phyloP scores from a whole-genome alignment of 2,797 vertebrate genomes.

The Chelon labrosus region DNA sequence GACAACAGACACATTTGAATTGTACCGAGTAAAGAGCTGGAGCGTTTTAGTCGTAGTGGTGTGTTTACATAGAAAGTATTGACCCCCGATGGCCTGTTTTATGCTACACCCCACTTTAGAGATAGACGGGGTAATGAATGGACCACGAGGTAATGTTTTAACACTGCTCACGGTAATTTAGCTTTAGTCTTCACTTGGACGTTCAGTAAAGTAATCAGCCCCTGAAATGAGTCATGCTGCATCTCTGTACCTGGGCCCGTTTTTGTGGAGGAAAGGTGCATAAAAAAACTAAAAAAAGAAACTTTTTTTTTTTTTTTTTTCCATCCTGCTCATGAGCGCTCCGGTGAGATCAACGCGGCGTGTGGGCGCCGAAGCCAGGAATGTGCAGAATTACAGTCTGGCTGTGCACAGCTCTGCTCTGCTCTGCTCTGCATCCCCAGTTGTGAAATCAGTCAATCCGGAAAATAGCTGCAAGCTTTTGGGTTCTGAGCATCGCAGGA shows the following conservation, averaged over 20 bases:
- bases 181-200: slow-evolving; percentile 33
- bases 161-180: slow-evolving; percentile 51
- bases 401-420: slow-evolving; percentile 48
- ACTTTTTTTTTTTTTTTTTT: neutral
- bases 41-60: neutral
- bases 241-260: slow-evolving; percentile 19
- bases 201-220: slow-evolving; percentile 42
- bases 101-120: slow-evolving; percentile 10
- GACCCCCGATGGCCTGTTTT: slow-evolving; percentile 25
- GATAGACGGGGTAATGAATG: slow-evolving; percentile 32
- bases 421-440: slow-evolving; percentile 54
- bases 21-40: neutral
- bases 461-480: slow-evolving; percentile 63
- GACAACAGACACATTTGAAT: slow-evolving; percentile 24
- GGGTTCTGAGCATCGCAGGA: slow-evolving; percentile 41
- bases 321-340: slow-evolving; percentile 20
- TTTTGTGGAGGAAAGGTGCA: slow-evolving; percentile 12
- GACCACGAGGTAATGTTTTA: slow-evolving; percentile 26
- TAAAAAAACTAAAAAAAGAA: neutral
- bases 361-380: slow-evolving; percentile 49
- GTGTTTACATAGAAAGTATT: neutral
- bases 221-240: slow-evolving; percentile 37
- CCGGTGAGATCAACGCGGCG: slow-evolving; percentile 37
- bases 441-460: slow-evolving; percentile 63
- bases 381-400: slow-evolving; percentile 53